Percentiles rank a stretch among this genome's conserved stretches.
These are phyloP conservation scores for Clarias gariepinus DNA, from an alignment of 2,113 vertebrate genomes.

Conservation along the genomic window DNA sequence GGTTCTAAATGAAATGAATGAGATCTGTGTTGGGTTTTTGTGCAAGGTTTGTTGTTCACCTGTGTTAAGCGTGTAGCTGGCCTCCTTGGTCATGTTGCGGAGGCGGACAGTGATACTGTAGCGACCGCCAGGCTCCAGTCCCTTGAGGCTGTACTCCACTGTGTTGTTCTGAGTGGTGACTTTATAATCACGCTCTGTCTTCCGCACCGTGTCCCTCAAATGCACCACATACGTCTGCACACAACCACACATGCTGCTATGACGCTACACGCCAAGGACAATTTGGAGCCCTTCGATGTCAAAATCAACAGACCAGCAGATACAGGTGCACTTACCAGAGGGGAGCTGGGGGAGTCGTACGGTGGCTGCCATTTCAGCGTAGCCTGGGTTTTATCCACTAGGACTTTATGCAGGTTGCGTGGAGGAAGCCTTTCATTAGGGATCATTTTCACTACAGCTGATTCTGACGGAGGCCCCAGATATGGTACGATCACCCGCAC, in stretches of 20 bases:
- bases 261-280: neutral
- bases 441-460: slow-evolving; percentile 90
- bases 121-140: slow-evolving; percentile 87
- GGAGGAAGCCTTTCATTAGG: slow-evolving; percentile 92
- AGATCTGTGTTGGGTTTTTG: neutral
- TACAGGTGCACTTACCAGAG: slow-evolving; percentile 75
- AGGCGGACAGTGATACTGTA: slow-evolving; percentile 89
- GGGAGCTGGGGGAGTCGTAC: slow-evolving; percentile 81
- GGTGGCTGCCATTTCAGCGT: slow-evolving; percentile 94
- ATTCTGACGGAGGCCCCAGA: slow-evolving; percentile 88
- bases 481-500: slow-evolving; percentile 86
- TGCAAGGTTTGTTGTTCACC: slow-evolving; percentile 51
- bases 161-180: slow-evolving; percentile 87
- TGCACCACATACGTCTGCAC: slow-evolving; percentile 83
- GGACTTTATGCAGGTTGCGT: slow-evolving; percentile 86
- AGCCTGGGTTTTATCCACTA: slow-evolving; percentile 77
- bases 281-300: neutral
- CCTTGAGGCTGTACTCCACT: slow-evolving; percentile 83
- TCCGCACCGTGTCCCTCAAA: slow-evolving; percentile 86
- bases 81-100: slow-evolving; percentile 96
- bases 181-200: slow-evolving; percentile 86
- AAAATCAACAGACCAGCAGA: neutral
- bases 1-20: neutral
- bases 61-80: slow-evolving; percentile 87
- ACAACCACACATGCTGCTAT: slow-evolving; percentile 25